Base-by-base conservation (phyloP, 2,797 vertebrate genomes). In the Anabas testudineus region DNA sequence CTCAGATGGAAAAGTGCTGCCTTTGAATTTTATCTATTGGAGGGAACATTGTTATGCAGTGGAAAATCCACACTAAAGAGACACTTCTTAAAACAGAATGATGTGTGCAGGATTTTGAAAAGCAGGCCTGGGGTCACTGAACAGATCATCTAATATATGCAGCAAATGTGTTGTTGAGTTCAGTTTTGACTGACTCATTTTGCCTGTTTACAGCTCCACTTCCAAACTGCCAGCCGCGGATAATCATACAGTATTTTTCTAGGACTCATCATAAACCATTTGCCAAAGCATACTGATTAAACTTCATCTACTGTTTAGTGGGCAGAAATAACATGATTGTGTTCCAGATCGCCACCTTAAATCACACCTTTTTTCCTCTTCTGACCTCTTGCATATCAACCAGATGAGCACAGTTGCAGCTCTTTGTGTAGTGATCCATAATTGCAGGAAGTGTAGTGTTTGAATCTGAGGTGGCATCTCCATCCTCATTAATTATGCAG, bases 271-370 rank as follows among this genome's bases (percentile, higher is more conserved):
- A 67, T 54, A 15, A 58, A 65, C 72, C 61, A 69, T 84, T 81
- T 86, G 9, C 67, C 57, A 62, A 34, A 64, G 80, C 77, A 81
- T 69, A 73, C 59, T 68, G 72, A 86, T 78, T 67, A 82, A 83
- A 78, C 80, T 21, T 30, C 32, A 28, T 49, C 30, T 41, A 24
- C 43, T 67, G 30, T 41, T 70, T n/a, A 28, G 53, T 3, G 21
- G 15, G 48, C 22, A 24, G 56, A 64, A 74, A 78, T 57, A 62
- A 69, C 61, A 56, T 42, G 59, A 81, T 62, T 37, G 42, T 30
- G 39, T 73, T 28, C 62, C 49, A 42, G 42, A 63, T 56, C 72
- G 14, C 41, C 42, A 54, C 24, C 68, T 37, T 8, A 80, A 80
- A 71, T 72, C 34, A 22, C 59, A 73, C 46, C 60, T 57, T 68